phyloP scores from a whole-genome alignment of 2,888 invertebrate species.

The Campoplex nolae region DNA sequence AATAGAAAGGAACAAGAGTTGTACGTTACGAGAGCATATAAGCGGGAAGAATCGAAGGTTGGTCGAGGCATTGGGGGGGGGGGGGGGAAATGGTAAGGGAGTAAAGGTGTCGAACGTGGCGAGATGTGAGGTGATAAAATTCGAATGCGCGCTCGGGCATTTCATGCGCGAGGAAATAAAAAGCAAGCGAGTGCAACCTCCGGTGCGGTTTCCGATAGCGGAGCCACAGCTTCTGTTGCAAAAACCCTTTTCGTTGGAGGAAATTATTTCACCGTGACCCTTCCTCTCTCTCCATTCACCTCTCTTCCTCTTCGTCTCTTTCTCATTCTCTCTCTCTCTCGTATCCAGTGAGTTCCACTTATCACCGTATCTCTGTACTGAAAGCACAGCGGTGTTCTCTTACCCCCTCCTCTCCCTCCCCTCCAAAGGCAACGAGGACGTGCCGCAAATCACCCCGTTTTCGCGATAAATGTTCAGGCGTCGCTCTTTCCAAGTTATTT shows the following conservation, averaged over 20 bases:
- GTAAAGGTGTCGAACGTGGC: conserved; percentile 30
- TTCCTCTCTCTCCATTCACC: conserved; percentile 6
- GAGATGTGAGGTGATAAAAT: conserved; percentile 62
- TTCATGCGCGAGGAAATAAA: conserved; percentile 54
- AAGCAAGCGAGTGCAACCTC: conserved; percentile 36
- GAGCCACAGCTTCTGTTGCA: conserved; percentile 15
- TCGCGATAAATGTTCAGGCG: conserved; percentile 77
- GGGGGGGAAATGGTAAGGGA: neutral
- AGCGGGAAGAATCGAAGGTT: conserved; percentile 11
- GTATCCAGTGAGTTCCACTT: conserved; percentile 28
- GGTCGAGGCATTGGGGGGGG: neutral
- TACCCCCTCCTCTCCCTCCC: neutral
- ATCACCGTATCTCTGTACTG: conserved; percentile 35
- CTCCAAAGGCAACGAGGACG: conserved; percentile 52
- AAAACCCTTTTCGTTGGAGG: conserved; percentile 62
- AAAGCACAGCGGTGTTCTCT: conserved; percentile 31
- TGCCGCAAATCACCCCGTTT: conserved; percentile 75
- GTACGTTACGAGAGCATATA: conserved; percentile 19
- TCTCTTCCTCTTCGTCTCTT: neutral
- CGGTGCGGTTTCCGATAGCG: conserved; percentile 43
- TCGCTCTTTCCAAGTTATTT: conserved; percentile 77
- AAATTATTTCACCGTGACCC: conserved; percentile 64
- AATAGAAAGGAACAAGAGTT: neutral
- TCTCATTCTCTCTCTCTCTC: neutral
- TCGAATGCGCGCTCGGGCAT: conserved; percentile 49